Evolutionary conservation across 2,888 invertebrate genomes (phyloP), one percentile per base, ranked within the genome.

Genomic region (Stictocephala bisonia): DNA sequence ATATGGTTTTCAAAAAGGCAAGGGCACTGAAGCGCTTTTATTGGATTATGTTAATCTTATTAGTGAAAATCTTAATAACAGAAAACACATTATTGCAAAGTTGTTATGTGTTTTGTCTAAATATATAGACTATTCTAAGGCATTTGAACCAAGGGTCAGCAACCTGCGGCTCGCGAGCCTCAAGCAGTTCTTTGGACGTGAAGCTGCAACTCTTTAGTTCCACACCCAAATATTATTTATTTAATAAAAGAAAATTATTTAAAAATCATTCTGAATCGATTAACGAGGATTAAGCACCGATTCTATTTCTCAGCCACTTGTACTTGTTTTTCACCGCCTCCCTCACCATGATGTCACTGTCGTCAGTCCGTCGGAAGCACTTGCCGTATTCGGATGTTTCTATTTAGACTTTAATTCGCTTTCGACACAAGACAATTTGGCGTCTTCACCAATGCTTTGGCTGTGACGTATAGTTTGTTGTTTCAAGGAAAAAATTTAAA

Each of bases 401-500:
- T 15, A 50, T 50, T 20, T 18, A 18, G 50, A 24, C 24, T 50
- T 50, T 50, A 50, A 50, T 50, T 50, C 18, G 18, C 50, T 50
- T 50, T 9, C 50, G 50, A 9, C 50, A 24, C 50, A 50, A 50
- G 50, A 50, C 50, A 50, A 50, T 50, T 50, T 50, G 50, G 18
- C 9, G 18, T 50, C 50, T 50, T 50, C 18, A 18, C 50, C 50
- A 50, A 24, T 50, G 18, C 50, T 50, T 50, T 50, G 50, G 50
- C 50, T 50, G 50, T 18, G 50, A 50, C 50, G 9, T 50, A 50
- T 50, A 50, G 50, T 50, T 50, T 50, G 50, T 50, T 50, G 50
- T 18, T 50, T 50, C 50, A 50, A 50, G 18, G 7, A 7, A 18
- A 50, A 50, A 13, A 50, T 2, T 2, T 15, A 18, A 13, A 15